These are phyloP conservation scores for Halesus radiatus DNA, from an alignment of 1,140 invertebrate genomes.

Conservation along the genomic window DNA sequence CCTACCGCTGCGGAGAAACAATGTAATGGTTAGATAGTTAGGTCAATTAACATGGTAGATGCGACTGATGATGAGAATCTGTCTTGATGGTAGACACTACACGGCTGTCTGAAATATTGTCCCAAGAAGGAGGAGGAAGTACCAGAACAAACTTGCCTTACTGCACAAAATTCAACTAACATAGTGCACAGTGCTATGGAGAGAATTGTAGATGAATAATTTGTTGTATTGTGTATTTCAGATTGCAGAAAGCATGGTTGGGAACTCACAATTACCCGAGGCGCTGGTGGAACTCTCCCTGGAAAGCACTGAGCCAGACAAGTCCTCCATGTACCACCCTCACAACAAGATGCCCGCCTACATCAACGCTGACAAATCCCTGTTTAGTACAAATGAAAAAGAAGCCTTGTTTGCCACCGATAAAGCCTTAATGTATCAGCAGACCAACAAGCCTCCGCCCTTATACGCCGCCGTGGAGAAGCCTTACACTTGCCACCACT, in stretches of 20 bases:
- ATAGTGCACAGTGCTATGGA: neutral
- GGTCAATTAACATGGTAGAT: too few relatives aligned
- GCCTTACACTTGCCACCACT: constrained; percentile 71
- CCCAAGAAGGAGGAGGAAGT: too few relatives aligned
- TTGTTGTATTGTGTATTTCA: constrained; percentile 54
- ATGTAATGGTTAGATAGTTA: too few relatives aligned
- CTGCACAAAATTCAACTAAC: too few relatives aligned
- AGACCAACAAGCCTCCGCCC: constrained; percentile 40
- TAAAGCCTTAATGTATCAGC: constrained; percentile 42
- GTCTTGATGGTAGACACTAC: too few relatives aligned
- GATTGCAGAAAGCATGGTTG: constrained; percentile 64
- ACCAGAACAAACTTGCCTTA: too few relatives aligned
- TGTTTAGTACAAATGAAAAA: constrained; percentile 50
- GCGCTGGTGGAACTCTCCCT: constrained; percentile 68
- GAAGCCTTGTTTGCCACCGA: constrained; percentile 47
- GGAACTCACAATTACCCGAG: constrained; percentile 64
- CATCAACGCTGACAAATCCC: constrained; percentile 43
- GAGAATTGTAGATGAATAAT: neutral
- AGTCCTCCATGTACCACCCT: constrained; percentile 65
- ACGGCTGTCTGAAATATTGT: too few relatives aligned
- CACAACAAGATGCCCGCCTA: constrained; percentile 44
- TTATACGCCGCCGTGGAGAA: constrained; percentile 59
- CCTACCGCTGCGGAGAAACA: too few relatives aligned
- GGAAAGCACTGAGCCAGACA: constrained; percentile 64
- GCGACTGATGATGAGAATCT: too few relatives aligned